Conservation (phyloP, 1,140 invertebrate species). For the Brachionus koreanus region DNA sequence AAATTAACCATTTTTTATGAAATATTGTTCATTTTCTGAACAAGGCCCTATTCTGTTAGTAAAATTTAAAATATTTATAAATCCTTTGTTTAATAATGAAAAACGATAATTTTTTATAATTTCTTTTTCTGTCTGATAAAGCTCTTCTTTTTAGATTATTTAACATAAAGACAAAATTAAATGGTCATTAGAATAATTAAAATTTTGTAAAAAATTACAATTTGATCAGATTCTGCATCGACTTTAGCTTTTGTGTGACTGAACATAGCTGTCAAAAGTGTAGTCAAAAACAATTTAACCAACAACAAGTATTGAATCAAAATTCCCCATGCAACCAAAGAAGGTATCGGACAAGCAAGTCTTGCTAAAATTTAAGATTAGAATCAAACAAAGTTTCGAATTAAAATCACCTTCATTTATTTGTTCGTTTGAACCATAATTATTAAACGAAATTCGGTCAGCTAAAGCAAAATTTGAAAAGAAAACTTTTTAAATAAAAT, state of each 20-base stretch:
- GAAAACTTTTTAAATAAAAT: neutral
- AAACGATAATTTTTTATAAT: no score
- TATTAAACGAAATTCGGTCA: slow-evolving; percentile 19
- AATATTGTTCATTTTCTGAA: no score
- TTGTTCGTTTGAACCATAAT: neutral
- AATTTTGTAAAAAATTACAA: neutral
- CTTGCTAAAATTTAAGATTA: neutral
- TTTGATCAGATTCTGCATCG: slow-evolving; percentile 51
- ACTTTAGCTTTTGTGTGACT: slow-evolving; percentile 56
- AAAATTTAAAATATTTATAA: no score
- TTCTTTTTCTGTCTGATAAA: no score
- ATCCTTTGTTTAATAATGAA: no score
- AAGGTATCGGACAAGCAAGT: neutral
- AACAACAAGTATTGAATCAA: slow-evolving; percentile 59
- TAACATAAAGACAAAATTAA: no score
- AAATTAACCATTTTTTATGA: no score
- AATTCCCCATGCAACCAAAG: slow-evolving; percentile 53
- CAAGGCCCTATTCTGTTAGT: no score
- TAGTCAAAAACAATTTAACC: slow-evolving; percentile 58
- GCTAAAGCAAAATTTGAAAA: neutral
- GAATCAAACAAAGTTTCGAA: neutral
- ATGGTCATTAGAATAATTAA: no score
- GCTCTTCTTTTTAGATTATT: no score
- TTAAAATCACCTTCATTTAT: neutral
- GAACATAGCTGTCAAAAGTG: slow-evolving; percentile 59